These are phyloP conservation scores for Eptatretus atami DNA, from an alignment of 2,797 vertebrate genomes.

Conservation along the genomic window DNA sequence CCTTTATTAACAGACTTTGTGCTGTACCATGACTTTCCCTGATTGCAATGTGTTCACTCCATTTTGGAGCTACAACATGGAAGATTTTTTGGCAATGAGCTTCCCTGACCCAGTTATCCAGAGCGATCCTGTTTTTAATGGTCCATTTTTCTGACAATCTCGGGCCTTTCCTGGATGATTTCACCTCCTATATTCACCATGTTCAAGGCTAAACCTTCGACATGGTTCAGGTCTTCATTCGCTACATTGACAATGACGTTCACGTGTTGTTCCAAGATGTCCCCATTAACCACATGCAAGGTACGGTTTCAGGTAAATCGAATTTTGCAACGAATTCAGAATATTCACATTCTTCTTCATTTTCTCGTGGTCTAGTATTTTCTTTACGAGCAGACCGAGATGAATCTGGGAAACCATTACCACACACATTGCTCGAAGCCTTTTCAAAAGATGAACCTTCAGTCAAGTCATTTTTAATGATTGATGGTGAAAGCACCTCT, in stretches of 20 bases:
- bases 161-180: slow-evolving; percentile 22
- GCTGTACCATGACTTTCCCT: no score
- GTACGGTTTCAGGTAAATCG: no score
- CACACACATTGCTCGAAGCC: no score
- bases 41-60: slow-evolving; percentile 5
- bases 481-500: no score
- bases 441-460: no score
- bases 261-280: slow-evolving; percentile 19
- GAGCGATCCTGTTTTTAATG: slow-evolving; percentile 13
- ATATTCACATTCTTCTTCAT: no score
- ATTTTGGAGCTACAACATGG: slow-evolving; percentile 38
- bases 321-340: no score
- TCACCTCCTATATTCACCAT: slow-evolving; percentile 26
- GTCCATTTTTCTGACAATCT: slow-evolving; percentile 12
- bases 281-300: slow-evolving; percentile 14
- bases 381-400: no score
- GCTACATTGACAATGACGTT: slow-evolving; percentile 42
- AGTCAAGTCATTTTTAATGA: no score
- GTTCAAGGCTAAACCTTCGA: slow-evolving; percentile 19
- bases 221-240: slow-evolving; percentile 27
- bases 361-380: no score
- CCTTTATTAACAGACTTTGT: slow-evolving; percentile 12
- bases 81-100: slow-evolving; percentile 32
- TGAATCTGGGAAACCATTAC: no score
- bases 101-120: slow-evolving; percentile 15